These are phyloP conservation scores for Xenopus tropicalis DNA, from an alignment of 2,113 vertebrate species.

Conservation along the genomic window UCB_Xtro_10.0 CM004443.2:182025501-182026000, in stretches of 20 bases:
- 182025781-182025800: not conserved
- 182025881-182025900: no score
- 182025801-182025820: no score
- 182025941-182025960: no score
- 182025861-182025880: no score
- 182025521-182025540: not conserved
- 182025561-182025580: constrained; percentile 21
- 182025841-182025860: no score
- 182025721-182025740: constrained; percentile 27
- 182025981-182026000: no score
- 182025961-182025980: no score
- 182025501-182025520: no score
- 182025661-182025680: constrained; percentile 38
- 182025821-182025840: no score
- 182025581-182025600: constrained; percentile 6
- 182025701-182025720: constrained; percentile 25
- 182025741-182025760: constrained; percentile 10
- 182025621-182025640: constrained; percentile 37
- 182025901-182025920: no score
- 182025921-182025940: no score
- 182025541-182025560: not conserved
- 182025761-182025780: not conserved
- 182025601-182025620: constrained; percentile 20
- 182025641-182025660: constrained; percentile 35
- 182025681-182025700: constrained; percentile 24